A percentile compares a stretch with the other conserved stretches of the same genome.
phyloP scores from a whole-genome alignment of 2,113 vertebrate genomes.

The Leptobrachium ailaonicum region DNA sequence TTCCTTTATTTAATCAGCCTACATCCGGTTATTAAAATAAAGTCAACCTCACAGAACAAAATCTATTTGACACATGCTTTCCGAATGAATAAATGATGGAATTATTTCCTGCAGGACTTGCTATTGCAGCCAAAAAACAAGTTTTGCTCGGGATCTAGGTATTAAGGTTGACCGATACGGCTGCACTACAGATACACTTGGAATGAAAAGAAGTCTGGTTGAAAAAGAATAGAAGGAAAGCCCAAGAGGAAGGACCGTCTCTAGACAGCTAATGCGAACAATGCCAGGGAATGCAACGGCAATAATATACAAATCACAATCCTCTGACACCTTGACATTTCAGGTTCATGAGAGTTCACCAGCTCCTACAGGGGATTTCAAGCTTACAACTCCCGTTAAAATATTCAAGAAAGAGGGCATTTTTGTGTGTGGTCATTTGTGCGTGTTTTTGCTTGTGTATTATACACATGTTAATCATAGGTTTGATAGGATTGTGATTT shows the following conservation, averaged over 20 bases:
- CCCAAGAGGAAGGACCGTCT: constrained; percentile 29
- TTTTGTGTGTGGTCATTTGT: too few species aligned
- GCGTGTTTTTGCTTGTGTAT: too few species aligned
- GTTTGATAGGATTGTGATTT: too few species aligned
- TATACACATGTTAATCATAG: too few species aligned
- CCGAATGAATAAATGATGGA: not conserved
- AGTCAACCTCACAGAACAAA: not conserved
- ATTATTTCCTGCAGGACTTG: constrained; percentile 27
- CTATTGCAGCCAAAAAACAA: constrained; percentile 23
- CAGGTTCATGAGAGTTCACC: too few species aligned
- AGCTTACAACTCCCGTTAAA: too few species aligned
- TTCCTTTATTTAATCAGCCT: not conserved
- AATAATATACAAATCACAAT: too few species aligned
- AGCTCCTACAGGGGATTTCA: too few species aligned
- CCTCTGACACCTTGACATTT: too few species aligned
- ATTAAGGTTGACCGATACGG: not conserved
- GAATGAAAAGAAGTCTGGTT: constrained; percentile 32
- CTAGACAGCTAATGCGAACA: not conserved
- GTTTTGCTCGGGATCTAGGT: not conserved
- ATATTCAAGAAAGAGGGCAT: too few species aligned
- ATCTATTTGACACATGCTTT: constrained; percentile 18
- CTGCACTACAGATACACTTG: not conserved
- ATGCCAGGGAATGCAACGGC: not conserved
- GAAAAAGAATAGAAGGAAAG: constrained; percentile 43
- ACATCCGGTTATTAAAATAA: not conserved